Base-by-base conservation (phyloP, 2,113 vertebrate genomes). In the Silurus asotus region DNA sequence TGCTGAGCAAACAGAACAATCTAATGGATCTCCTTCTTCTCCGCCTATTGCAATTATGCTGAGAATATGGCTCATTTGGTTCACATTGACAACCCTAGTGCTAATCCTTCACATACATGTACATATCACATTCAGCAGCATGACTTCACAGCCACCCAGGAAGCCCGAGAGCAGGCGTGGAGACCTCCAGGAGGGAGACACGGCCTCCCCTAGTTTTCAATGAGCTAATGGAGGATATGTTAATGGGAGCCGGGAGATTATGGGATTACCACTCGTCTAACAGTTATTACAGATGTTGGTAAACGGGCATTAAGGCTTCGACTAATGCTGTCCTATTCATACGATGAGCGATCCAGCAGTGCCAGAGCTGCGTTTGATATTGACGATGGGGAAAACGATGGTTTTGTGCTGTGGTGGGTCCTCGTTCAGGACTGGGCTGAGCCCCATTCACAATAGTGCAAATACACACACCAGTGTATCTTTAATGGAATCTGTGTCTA, bases 61-160 rank as follows among this genome's bases (percentile, higher is more conserved):
- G 93, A 96, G 95, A 95, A 95, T 94, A 94, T 95, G 93, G 93
- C 92, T 90, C 93, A 94, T 94, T 90, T 83, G 90, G 94, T 94
- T 96, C 95, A 96, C 94, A 96, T 94, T 93, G 93, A 94, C 94
- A 92, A 94, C 92, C 94, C 96, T 90, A 81, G 94, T 92, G 90
- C 87, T 97, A 97, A 97, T 97, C 96, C 96, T 93, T 94, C 94
- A 92, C 95, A 95, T 94, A 95, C 94, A 96, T 95, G 95, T 95
- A 96, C 95, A 95, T 94, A 94, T 94, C 95, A 94, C 96, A 96
- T 94, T 95, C 95, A 95, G 91, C 92, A 80, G 90, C 90, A 89
- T 85, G 88, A 88, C 95, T 95, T 94, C 96, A 97, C 96, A 96
- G 94, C 97, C 98, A 99, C 98, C 97, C 97, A 98, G 95, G 97